These are phyloP conservation scores for Mimumesa dahlbomi DNA, from an alignment of 2,888 invertebrate genomes.

Conservation along the genomic window DNA sequence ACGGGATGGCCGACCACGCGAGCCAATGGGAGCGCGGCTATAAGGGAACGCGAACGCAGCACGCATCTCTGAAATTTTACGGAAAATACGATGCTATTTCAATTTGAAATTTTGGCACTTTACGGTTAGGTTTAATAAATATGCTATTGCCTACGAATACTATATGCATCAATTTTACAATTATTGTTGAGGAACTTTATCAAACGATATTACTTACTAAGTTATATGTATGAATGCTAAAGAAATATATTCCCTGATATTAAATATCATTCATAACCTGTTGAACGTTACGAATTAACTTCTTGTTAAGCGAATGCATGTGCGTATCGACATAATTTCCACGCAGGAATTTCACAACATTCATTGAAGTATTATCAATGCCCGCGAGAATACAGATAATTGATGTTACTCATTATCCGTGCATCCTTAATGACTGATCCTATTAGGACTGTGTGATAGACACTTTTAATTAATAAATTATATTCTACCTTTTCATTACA, in stretches of 20 bases:
- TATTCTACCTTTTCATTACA: conserved; percentile 43
- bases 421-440: conserved; percentile 49
- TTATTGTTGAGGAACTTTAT: too few species aligned
- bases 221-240: too few species aligned
- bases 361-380: conserved; percentile 5
- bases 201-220: too few species aligned
- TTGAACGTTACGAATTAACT: neutral
- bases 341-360: neutral
- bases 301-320: neutral
- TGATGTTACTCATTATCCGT: conserved; percentile 21
- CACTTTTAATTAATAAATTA: conserved; percentile 63
- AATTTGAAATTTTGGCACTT: neutral
- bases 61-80: conserved; percentile 1
- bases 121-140: too few species aligned
- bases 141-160: too few species aligned
- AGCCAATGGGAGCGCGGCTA: conserved; percentile 61
- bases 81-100: neutral
- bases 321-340: neutral
- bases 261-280: too few species aligned
- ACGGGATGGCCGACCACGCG: conserved; percentile 63
- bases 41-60: conserved; percentile 46
- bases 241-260: too few species aligned
- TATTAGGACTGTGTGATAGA: conserved; percentile 49
- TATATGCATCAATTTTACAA: too few species aligned
- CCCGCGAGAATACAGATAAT: conserved; percentile 31